Evolutionary conservation across 2,797 vertebrate genomes (phyloP), one percentile per base, ranked within the genome.

Genomic region (Pogoniulus pusillus): DNA sequence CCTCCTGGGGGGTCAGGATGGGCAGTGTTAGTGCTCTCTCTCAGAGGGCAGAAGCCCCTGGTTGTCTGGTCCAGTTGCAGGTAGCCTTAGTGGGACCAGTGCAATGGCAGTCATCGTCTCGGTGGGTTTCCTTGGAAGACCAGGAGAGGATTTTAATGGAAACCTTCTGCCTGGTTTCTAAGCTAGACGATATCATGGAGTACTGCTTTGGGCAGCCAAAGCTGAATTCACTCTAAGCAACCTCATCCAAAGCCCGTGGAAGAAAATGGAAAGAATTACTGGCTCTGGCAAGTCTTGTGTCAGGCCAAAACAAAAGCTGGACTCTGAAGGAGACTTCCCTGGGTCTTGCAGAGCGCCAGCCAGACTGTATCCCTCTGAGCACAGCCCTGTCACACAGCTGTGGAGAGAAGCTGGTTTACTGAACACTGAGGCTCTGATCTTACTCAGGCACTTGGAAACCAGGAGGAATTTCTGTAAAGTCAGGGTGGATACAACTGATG

Each of bases 241-340:
- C 41, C 26, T 74, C 53, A 65, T 60, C 65, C 64, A 69, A 71
- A 86, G 15, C 8, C 58, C 9, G 1, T 39, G 57, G 65, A 91
- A 87, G 58, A 68, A n/a, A 90, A 80, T 35, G 55, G 62, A 77
- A 90, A 75, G 65, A 89, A 65, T 89, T 85, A 85, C 47, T 6
- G 41, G 30, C 65, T 80, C 60, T 41, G n/a, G 62, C 82, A 90
- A 73, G 26, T 82, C 60, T 72, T 18, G 16, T 58, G 58, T 73
- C 45, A 77, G 71, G 69, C n/a, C 66, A 35, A 77, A 89, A 82
- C 79, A 91, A 75, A 85, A 87, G 82, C n/a, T 74, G 0, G 0
- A 1, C 22, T 79, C 64, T 17, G 35, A 39, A 76, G 74, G 41
- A 90, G 63, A 47, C n/a, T 82, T 93, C 59, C 34, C 37, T 85